Percentiles rank a stretch among this genome's conserved stretches.
Evolutionary conservation across 2,888 invertebrate species (phyloP).

Genomic region (Epirrhoe alternata): DNA sequence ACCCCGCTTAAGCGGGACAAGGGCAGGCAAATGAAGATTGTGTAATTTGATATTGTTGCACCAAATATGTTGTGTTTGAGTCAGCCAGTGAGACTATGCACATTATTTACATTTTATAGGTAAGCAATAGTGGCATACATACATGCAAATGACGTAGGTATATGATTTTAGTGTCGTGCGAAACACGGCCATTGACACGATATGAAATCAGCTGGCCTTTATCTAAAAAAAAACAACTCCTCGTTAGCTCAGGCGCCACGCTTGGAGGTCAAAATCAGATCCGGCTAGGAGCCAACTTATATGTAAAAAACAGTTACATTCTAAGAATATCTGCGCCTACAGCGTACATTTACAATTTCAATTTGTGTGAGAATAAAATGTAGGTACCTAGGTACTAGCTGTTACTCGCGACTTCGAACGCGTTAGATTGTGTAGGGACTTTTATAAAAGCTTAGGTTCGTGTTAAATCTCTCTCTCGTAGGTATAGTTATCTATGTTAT

Average conservation of each 20-base stretch:
- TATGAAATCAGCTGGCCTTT: constrained; percentile 44
- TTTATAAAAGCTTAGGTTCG: too few species aligned
- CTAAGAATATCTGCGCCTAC: constrained; percentile 37
- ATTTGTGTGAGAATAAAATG: constrained; percentile 38
- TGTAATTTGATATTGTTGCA: too few species aligned
- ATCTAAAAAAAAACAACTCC: constrained; percentile 57
- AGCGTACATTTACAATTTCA: constrained; percentile 38
- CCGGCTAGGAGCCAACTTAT: constrained; percentile 50
- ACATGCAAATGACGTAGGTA: constrained; percentile 68
- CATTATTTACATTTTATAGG: constrained; percentile 45
- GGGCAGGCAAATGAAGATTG: too few species aligned
- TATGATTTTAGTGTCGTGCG: constrained; percentile 65
- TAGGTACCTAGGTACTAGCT: constrained; percentile 12
- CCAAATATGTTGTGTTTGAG: too few species aligned
- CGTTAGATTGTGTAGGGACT: too few species aligned
- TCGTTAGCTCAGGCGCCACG: constrained; percentile 71
- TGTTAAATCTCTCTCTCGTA: too few species aligned
- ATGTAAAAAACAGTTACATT: constrained; percentile 39
- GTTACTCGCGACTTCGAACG: too few species aligned
- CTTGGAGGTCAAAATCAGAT: constrained; percentile 57
- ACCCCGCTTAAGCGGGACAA: too few species aligned
- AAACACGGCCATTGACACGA: constrained; percentile 67
- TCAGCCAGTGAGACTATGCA: too few species aligned
- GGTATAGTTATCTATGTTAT: too few species aligned
- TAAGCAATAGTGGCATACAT: constrained; percentile 62